Base-by-base conservation (phyloP, 2,888 invertebrate species). In the Diadegma fenestrale region DNA sequence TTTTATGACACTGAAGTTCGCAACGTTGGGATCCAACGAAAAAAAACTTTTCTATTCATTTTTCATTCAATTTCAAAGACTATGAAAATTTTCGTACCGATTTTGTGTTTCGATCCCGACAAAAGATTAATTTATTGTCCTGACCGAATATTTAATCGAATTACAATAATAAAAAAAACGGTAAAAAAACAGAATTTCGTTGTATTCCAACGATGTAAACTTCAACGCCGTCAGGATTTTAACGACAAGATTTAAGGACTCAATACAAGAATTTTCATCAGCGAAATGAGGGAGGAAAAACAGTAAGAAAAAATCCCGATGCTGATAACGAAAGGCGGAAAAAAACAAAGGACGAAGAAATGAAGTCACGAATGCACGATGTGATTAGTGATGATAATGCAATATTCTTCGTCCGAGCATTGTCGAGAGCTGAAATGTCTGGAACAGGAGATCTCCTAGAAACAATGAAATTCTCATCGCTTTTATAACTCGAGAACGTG, bases 371-470 rank as follows among this genome's bases (percentile, higher is more conserved):
- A 82, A 30, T 45, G 51, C 54, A 48, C 76, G 51, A 61, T 54
- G 58, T 82, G 69, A 79, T 82, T 82, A 75, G 45, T 22, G 33
- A 61, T 64, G 69, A 76, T 64, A 80, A 82, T 82, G 69, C 81
- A 48, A 61, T 48, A 22, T 48, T 14, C 19, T 76, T 26, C 37
- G 22, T 26, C 45, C 30, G 22, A 4, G 26, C 12, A 26, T 63
- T 12, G 10, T 37, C n/a, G 30, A 30, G 43, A 61, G 26, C 73
- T 48, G 54, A 45, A 1, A 19, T 10, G 66, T 45, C 43, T 58
- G 48, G 48, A 61, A 45, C 68, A 58, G 41, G 64, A 63, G 61
- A 73, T 51, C 69, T 41, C 43, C 69, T 51, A 63, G 63, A 63
- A 69, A 79, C 73, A 78, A 83, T 79, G 48, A 83, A 73, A 69